Conservation (phyloP, 2,113 vertebrate species). For the Hiodon alosoides region DNA sequence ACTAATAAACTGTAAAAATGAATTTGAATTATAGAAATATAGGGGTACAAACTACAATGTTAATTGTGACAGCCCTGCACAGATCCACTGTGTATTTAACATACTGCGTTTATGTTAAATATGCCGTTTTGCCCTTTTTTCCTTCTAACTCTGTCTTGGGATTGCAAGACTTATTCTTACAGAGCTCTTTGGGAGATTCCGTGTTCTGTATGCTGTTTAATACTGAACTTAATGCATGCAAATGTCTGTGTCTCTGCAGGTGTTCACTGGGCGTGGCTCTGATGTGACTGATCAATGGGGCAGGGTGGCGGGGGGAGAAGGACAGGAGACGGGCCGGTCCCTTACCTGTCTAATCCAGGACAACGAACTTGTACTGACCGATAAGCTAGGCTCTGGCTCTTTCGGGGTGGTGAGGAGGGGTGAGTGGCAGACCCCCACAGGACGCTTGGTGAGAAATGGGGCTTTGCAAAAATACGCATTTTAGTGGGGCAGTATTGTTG, state of each 20-base stretch:
- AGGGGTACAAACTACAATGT: too few relatives aligned
- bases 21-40: too few relatives aligned
- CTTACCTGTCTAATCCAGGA: constrained; percentile 78
- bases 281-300: constrained; percentile 53
- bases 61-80: too few relatives aligned
- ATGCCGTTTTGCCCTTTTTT: too few relatives aligned
- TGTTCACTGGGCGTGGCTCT: constrained; percentile 35
- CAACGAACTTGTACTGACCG: constrained; percentile 63
- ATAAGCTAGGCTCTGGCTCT: constrained; percentile 76
- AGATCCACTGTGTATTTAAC: too few relatives aligned
- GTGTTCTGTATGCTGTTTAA: neutral
- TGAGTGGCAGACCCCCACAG: constrained; percentile 69
- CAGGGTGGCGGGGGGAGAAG: neutral
- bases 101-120: too few relatives aligned
- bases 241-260: constrained; percentile 43
- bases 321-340: constrained; percentile 50
- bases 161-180: neutral
- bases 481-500: neutral
- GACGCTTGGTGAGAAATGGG: constrained; percentile 61
- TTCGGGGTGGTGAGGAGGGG: constrained; percentile 78
- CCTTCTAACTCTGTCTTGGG: too few relatives aligned
- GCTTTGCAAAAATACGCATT: neutral
- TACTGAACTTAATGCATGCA: neutral
- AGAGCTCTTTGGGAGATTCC: neutral
- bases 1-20: too few relatives aligned